Conservation (phyloP, 2,888 invertebrate genomes). For the Ariolimax columbianus region DNA sequence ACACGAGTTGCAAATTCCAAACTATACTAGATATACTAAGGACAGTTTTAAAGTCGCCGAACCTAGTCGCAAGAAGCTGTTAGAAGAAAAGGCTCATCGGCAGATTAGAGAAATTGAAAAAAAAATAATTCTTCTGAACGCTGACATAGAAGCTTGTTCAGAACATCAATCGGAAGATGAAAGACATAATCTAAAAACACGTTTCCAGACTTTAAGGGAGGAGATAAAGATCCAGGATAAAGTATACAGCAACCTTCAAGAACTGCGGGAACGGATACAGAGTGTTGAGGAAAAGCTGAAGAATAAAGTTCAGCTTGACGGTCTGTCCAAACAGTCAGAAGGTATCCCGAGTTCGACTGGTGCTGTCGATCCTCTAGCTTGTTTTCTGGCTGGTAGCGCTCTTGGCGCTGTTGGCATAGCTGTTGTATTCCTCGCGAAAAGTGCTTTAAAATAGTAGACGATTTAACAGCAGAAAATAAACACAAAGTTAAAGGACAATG, state of each 20-base stretch:
- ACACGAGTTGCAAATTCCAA: not conserved
- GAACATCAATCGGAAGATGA: not conserved
- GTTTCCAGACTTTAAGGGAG: not conserved
- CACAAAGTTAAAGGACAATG: too few relatives aligned
- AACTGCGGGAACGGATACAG: not conserved
- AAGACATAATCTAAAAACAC: not conserved
- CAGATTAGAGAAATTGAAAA: not conserved
- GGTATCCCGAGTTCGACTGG: too few relatives aligned
- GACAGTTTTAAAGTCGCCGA: not conserved
- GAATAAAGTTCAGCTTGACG: not conserved
- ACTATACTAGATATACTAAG: not conserved
- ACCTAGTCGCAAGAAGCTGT: too few relatives aligned
- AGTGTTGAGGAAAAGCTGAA: not conserved
- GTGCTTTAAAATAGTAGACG: too few relatives aligned
- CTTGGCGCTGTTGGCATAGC: too few relatives aligned
- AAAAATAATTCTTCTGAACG: not conserved
- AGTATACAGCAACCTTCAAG: not conserved
- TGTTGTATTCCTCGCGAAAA: too few relatives aligned
- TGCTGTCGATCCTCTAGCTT: too few relatives aligned
- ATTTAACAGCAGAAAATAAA: too few relatives aligned
- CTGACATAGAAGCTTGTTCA: not conserved
- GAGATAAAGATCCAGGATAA: not conserved
- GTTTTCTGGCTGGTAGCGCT: too few relatives aligned
- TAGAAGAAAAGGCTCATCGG: not conserved
- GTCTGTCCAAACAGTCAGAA: too few relatives aligned